These are phyloP conservation scores for Actinernus sp. DNA, from an alignment of 92 coral and sea anemone species.

Conservation along the genomic window DNA sequence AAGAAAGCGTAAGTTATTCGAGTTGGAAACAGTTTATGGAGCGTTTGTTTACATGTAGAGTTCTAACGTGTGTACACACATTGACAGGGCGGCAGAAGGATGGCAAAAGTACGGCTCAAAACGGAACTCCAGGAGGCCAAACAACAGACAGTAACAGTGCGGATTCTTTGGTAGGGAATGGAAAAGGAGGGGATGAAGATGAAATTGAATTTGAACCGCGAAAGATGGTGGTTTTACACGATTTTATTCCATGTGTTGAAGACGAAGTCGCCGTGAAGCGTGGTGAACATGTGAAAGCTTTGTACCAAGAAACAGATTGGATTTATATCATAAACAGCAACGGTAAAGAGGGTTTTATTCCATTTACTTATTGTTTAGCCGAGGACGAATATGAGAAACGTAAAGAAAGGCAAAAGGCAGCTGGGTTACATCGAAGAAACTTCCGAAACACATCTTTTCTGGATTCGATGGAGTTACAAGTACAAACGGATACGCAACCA, in stretches of 20 bases:
- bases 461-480: conserved; percentile 38
- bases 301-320: conserved; percentile 97
- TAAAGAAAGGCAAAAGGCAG: conserved; percentile 63
- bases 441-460: conserved; percentile 55
- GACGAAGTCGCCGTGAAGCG: conserved; percentile 93
- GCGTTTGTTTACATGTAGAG: conserved; percentile 63
- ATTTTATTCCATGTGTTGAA: conserved; percentile 95
- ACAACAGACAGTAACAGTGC: conserved; percentile 61
- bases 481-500: conserved; percentile 21
- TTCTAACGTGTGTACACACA: no score
- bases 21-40: conserved; percentile 52
- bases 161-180: conserved; percentile 62
- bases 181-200: conserved; percentile 56
- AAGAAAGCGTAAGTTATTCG: conserved; percentile 85
- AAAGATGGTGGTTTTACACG: conserved; percentile 93
- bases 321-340: conserved; percentile 79
- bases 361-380: conserved; percentile 87
- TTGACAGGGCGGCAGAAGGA: conserved; percentile 79
- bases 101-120: conserved; percentile 46
- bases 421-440: conserved; percentile 43
- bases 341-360: conserved; percentile 92
- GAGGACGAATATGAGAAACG: conserved; percentile 82
- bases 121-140: conserved; percentile 64
- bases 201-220: conserved; percentile 83
- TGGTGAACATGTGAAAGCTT: conserved; percentile 89